Evolutionary conservation across 2,888 invertebrate species (phyloP), one percentile per base, ranked within the genome.

Genomic region (Seira sanloemensis): DNA sequence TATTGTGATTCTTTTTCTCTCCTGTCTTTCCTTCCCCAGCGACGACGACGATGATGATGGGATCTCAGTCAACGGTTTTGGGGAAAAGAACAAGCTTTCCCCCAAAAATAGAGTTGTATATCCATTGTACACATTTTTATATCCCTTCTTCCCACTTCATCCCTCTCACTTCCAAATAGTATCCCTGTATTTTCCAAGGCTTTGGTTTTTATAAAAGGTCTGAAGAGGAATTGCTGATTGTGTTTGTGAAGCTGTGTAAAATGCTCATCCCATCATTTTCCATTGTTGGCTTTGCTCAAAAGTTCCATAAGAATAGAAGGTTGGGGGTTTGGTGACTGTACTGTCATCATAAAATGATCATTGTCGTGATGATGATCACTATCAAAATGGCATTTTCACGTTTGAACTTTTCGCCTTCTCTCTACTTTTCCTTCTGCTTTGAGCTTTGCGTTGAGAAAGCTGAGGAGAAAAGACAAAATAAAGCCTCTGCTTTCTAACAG

Each of bases 231-330:
- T 37, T 12, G 12, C 37, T 37, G 37, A 37, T 37, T 37, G 5
- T 12, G 37, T 37, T 37, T 37, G 37, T 37, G 37, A 7, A 7
- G 37, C 37, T 75, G 66, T 37, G 21, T 26, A 24, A 66, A 37
- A 24, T 23, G 66, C 66, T 37, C 66, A 37, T 37, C 65, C 66
- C 66, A 37, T 75, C 75, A 75, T 75, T 24, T n/a, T 24, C n/a
- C 75, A 75, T 66, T 66, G 75, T 75, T 74, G 74, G 26, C 37
- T 37, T 37, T 37, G n/a, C n/a, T n/a, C n/a, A n/a, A n/a, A n/a
- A n/a, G n/a, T n/a, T 37, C 5, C 12, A 12, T 37, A 37, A 12
- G 37, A 37, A 12, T n/a, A 37, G 12, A 37, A 37, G 4, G 37
- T 37, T 37, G 37, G 37, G 37, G 12, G 16, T 46, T 68, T 26